A percentile compares a stretch with the other conserved stretches of the same genome.
Evolutionary conservation across 2,113 vertebrate species (phyloP).

Genomic region (Elachura formosa): DNA sequence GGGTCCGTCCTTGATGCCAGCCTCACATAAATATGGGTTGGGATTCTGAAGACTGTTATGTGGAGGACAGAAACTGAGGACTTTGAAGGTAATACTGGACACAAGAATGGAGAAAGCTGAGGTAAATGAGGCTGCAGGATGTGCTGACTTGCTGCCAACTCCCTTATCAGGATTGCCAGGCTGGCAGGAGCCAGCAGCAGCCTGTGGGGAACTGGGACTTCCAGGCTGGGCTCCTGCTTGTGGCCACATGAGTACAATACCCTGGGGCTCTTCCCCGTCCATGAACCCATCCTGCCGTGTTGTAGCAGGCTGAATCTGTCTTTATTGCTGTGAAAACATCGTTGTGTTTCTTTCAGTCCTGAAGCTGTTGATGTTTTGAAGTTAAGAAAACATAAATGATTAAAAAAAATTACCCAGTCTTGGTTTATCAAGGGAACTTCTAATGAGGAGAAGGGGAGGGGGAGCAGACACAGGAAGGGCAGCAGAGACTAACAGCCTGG

Average conservation of each 20-base stretch:
- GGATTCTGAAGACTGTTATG: neutral
- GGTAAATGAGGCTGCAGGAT: neutral
- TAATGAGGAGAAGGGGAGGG: constrained; percentile 31
- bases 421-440: constrained; percentile 23
- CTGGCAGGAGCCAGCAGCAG: neutral
- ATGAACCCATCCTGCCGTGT: accelerated
- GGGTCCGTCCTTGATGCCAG: neutral
- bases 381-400: constrained; percentile 25
- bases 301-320: neutral
- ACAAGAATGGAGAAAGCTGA: neutral
- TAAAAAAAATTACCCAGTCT: neutral
- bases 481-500: constrained; percentile 28
- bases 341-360: neutral
- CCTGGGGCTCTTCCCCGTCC: neutral
- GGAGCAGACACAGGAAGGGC: neutral
- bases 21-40: accelerated
- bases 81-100: neutral
- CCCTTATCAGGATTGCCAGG: accelerated
- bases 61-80: neutral
- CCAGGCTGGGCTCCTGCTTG: neutral
- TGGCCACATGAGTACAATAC: accelerated
- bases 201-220: neutral
- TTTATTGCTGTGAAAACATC: neutral
- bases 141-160: neutral
- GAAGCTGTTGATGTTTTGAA: constrained; percentile 23